Evolutionary conservation across 2,113 vertebrate species (phyloP).

Genomic region (Nipponia nippon): DNA sequence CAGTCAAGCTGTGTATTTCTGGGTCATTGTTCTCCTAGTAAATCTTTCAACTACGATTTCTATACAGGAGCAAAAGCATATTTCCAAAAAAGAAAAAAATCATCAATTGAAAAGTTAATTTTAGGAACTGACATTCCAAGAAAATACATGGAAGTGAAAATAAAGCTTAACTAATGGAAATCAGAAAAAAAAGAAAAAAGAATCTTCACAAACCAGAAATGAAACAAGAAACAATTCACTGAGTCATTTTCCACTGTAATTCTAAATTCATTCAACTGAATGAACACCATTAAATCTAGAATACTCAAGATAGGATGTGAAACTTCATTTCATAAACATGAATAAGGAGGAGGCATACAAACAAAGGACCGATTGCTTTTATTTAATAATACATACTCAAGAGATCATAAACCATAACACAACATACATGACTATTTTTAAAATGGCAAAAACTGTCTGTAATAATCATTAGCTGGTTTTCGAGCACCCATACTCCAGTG

Average conservation of each 20-base stretch:
- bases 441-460: background rate
- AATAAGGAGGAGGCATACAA: background rate
- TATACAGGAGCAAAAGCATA: background rate
- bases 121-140: background rate
- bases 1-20: background rate
- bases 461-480: background rate
- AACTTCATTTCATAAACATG: background rate
- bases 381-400: background rate
- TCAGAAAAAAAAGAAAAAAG: background rate
- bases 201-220: background rate
- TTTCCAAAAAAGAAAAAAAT: background rate
- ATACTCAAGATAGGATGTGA: background rate
- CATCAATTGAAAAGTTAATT: background rate
- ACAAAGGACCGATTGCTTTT: background rate
- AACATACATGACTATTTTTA: background rate
- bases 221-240: background rate
- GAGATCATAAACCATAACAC: background rate
- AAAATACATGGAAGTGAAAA: background rate
- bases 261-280: background rate
- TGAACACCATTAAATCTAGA: background rate
- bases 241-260: background rate
- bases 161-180: background rate
- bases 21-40: background rate
- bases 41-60: background rate
- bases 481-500: background rate